Evolutionary conservation across 1,140 invertebrate genomes (phyloP), one percentile per base, ranked within the genome.

Genomic region (Bombus sibiricus): DNA sequence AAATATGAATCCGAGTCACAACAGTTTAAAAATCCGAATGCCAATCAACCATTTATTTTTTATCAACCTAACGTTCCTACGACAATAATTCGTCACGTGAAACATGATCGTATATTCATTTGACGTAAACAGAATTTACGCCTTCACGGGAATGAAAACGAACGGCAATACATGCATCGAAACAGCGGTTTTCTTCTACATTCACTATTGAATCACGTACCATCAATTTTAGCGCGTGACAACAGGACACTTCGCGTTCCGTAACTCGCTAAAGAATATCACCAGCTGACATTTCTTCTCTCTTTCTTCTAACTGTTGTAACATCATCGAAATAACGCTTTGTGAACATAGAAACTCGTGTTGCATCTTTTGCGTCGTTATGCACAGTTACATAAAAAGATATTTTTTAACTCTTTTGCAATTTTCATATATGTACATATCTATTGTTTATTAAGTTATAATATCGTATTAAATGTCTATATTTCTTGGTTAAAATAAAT

Each of bases 111-210:
- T 68, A 68, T 68, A 68, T 68, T 68, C 66, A 25, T 68, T 68
- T 37, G 66, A 68, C 66, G 66, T 68, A 68, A 68, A 68, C 66
- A 68, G 66, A 68, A 68, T 68, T 68, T 68, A 68, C 66, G 66
- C 34, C 34, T 37, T 68, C 66, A 25, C 34, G 34, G 66, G 34
- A 68, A 68, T 68, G 66, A 68, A 68, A 68, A 68, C 34, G 34
- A 68, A 68, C 66, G 66, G 10, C 66, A 34, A 68, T 68, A 68
- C 18, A 68, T 37, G 22, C 34, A 37, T 25, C 18, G 34, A 13
- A 13, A 39, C 68, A 71, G 34, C 37, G 37, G 25, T 71, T 37
- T 69, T 25, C 32, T 37, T 22, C 66, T 34, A 37, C 32, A 69
- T 69, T 69, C 66, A 9, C 34, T 34, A 69, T 69, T 71, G 37